phyloP scores from a whole-genome alignment of 2,888 invertebrate species.

The Rotaria socialis region DNA sequence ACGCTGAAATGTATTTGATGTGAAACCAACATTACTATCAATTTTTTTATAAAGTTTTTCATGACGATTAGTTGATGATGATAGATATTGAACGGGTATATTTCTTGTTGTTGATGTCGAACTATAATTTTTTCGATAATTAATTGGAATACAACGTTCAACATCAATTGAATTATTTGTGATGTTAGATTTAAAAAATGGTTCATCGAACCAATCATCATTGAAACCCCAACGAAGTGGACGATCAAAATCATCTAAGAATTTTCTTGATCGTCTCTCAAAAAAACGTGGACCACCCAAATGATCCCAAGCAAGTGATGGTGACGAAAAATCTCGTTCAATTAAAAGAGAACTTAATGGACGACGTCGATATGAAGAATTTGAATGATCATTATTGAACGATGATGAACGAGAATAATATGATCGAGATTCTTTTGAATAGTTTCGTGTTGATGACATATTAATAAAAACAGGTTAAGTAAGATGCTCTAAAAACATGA shows the following conservation, averaged over 20 bases:
- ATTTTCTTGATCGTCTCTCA: background rate
- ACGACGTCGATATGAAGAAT: background rate
- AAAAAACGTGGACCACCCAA: background rate
- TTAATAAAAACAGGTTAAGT: background rate
- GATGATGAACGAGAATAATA: constrained; percentile 19
- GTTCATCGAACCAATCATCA: background rate
- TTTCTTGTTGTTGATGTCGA: background rate
- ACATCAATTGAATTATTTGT: too few species aligned
- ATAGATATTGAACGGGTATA: background rate
- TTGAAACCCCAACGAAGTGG: background rate
- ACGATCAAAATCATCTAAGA: background rate
- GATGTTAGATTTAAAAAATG: too few species aligned
- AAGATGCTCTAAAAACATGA: background rate
- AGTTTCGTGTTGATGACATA: background rate
- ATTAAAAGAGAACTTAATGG: background rate
- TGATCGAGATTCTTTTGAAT: background rate
- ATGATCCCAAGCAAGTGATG: background rate
- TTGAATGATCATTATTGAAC: background rate
- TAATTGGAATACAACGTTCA: background rate
- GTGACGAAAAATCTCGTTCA: background rate
- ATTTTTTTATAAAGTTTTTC: background rate
- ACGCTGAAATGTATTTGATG: background rate
- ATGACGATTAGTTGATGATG: background rate
- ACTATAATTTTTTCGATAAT: background rate
- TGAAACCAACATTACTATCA: background rate